These are phyloP conservation scores for Drosophila mimica DNA, from an alignment of 2,888 invertebrate species.

Conservation along the genomic window DNA sequence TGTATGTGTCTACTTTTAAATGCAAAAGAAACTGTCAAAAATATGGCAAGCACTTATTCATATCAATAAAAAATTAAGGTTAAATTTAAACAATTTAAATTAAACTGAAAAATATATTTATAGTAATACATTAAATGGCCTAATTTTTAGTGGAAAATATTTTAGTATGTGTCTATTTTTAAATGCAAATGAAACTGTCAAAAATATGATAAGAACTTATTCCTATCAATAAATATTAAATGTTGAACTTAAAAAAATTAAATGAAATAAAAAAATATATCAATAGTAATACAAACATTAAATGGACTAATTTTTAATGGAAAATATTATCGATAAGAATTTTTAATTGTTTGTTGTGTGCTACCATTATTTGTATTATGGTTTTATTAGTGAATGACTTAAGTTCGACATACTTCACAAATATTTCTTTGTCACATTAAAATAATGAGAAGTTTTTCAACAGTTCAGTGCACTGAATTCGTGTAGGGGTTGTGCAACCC, in stretches of 20 bases:
- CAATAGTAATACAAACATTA: neutral
- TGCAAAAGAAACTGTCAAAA: too few species aligned
- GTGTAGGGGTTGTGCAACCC: conserved; percentile 11
- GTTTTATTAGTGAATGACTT: neutral
- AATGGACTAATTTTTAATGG: neutral
- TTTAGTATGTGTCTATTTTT: too few species aligned
- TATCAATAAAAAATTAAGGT: too few species aligned
- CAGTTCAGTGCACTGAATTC: conserved; percentile 39
- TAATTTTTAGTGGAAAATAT: too few species aligned
- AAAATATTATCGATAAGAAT: neutral
- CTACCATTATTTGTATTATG: neutral
- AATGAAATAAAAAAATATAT: neutral
- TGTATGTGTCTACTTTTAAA: too few species aligned
- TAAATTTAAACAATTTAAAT: too few species aligned
- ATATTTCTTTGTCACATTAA: neutral
- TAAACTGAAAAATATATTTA: too few species aligned
- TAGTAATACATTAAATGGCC: too few species aligned
- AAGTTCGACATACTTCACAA: neutral
- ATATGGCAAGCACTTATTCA: too few species aligned
- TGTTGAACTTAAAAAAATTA: neutral
- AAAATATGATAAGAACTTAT: too few species aligned
- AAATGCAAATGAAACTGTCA: too few species aligned
- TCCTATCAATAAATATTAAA: too few species aligned
- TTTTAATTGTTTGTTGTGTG: neutral
- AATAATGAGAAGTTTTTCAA: neutral